Conservation (phyloP, 2,888 invertebrate genomes). For the Callyntrura guangdongensis region DNA sequence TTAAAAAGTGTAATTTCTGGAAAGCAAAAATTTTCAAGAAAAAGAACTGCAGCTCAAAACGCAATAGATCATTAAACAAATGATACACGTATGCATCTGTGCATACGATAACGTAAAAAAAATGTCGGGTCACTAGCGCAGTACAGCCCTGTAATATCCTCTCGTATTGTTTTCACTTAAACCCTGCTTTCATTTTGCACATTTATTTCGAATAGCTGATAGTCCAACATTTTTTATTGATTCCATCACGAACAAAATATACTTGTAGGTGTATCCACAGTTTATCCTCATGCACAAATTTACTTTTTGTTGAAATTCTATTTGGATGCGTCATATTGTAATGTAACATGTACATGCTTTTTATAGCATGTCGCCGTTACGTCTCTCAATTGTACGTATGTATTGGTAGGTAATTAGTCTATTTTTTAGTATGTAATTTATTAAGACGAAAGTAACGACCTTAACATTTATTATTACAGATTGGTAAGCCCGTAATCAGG, state of each 20-base stretch:
- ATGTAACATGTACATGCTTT: neutral
- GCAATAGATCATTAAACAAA: too few relatives aligned
- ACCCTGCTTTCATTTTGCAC: slow-evolving; percentile 41
- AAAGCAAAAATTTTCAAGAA: neutral
- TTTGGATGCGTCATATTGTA: neutral
- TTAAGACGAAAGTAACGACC: slow-evolving; percentile 6
- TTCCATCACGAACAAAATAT: neutral
- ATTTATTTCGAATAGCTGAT: neutral
- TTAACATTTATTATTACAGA: slow-evolving; percentile 80
- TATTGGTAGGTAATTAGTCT: neutral
- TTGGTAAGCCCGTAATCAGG: slow-evolving; percentile 93
- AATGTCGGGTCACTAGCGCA: neutral
- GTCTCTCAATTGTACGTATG: neutral
- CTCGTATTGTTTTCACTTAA: slow-evolving; percentile 58
- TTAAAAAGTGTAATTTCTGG: neutral
- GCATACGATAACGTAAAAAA: neutral
- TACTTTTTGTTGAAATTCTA: neutral
- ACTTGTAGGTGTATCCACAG: neutral
- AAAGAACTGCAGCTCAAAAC: neutral
- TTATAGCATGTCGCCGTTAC: neutral
- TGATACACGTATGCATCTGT: neutral
- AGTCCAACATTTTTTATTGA: slow-evolving; percentile 22
- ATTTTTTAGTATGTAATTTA: neutral
- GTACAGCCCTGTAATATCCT: slow-evolving; percentile 61
- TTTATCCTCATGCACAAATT: neutral